A percentile compares a stretch with the other conserved stretches of the same genome.
These are phyloP conservation scores for Ceyx erithaca DNA, from an alignment of 2,797 vertebrate species.

Conservation along the genomic window DNA sequence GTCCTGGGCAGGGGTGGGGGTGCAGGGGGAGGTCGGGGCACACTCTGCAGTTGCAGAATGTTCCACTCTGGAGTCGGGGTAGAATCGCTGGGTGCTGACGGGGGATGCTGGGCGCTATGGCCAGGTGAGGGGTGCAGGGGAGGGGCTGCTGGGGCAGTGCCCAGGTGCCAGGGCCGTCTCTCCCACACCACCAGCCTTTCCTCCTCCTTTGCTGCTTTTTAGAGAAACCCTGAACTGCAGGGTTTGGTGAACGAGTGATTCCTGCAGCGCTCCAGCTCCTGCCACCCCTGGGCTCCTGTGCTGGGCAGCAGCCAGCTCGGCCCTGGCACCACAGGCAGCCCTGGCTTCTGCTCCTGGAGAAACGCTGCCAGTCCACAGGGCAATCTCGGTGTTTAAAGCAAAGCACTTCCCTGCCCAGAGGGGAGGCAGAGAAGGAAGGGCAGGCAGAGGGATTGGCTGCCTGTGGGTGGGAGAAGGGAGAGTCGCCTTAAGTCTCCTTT, in stretches of 20 bases:
- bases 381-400: not conserved
- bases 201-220: not conserved
- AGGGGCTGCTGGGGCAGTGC: not conserved
- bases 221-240: not conserved
- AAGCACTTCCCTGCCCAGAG: not conserved
- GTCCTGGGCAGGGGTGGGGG: conserved; percentile 3
- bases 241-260: not conserved
- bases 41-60: not conserved
- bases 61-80: not conserved
- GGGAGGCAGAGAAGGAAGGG: not conserved
- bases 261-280: not conserved
- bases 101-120: not conserved
- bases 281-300: not conserved
- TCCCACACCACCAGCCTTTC: accelerated
- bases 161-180: not conserved
- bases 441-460: not conserved
- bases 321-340: not conserved
- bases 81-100: not conserved
- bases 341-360: not conserved
- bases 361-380: not conserved
- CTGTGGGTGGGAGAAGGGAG: not conserved
- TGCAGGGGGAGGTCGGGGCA: not conserved
- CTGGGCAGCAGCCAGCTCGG: not conserved
- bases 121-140: not conserved
- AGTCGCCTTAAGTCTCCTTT: not conserved